Base-by-base conservation (phyloP, 2,113 vertebrate species). In the Sarotherodon lohbergeri region DNA sequence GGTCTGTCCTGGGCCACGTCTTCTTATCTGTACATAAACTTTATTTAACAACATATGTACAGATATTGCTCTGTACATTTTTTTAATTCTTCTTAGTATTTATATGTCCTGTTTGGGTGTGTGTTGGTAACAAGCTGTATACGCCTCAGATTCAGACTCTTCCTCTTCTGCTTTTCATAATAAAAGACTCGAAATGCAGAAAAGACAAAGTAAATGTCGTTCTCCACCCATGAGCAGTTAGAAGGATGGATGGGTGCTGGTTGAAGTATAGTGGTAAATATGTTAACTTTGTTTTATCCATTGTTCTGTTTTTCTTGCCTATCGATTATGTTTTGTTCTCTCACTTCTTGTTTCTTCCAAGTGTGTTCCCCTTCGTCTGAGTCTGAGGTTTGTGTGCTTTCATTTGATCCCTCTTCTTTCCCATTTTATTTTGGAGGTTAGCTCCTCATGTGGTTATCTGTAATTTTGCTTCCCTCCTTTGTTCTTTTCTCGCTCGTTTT, bases 381-480 rank as follows among this genome's bases (percentile, higher is more conserved):
- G 14, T 34, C 57, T 19, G 59, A 17, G 4, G 32, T 66, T 34
- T 41, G 63, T 24, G 1, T 41, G 1, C 41, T 68, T 71, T 43
- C 0, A 0, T 71, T 43, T 73, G 13, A 6, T 46, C 3, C 3
- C 1, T 1, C n/a, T 27, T 0, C 27, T 16, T 68, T 68, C 11
- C 4, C 11, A 41, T 68, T 71, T 71, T 71, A 27, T 46, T 46
- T 73, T 73, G 39, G 0, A 3, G 13, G 39, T 27, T 73, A 46
- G 13, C 4, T 10, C 66, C 66, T 71, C 13, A 1, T 73, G 66
- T 73, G 39, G 22, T 2, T 46, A 46, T 43, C 39, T 73, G 0
- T 9, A 1, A 27, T 73, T 46, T 73, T 46, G 41, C 13, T 46
- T 73, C 5, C 68, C 22, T 46, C 3, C 66, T 27, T 0, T 73